A percentile compares a stretch with the other conserved stretches of the same genome.
Conservation (phyloP, 2,797 vertebrate species). For the Moxostoma hubbsi region DNA sequence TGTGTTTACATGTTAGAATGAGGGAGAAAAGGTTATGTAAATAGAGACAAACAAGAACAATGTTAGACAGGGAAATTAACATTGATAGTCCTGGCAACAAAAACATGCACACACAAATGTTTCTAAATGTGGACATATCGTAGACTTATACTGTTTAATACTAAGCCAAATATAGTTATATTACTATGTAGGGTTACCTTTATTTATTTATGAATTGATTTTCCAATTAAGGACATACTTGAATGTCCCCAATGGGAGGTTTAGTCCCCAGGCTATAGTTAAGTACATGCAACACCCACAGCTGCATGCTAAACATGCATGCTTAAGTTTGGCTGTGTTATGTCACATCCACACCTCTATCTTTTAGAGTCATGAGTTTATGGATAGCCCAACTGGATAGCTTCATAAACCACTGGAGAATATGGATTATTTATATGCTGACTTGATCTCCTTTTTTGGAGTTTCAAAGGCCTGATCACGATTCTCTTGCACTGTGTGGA, state of each 20-base stretch:
- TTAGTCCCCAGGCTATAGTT: too few species aligned
- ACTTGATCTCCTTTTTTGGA: too few species aligned
- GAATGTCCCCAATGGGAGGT: too few species aligned
- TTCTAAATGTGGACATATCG: not conserved
- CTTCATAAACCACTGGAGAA: too few species aligned
- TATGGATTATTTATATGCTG: too few species aligned
- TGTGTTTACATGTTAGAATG: not conserved
- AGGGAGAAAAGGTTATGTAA: not conserved
- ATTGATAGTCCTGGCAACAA: not conserved
- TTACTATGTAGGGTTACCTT: too few species aligned
- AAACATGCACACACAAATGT: not conserved
- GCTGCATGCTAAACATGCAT: not conserved
- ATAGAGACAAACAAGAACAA: not conserved
- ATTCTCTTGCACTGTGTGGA: too few species aligned
- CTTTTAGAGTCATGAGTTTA: too few species aligned
- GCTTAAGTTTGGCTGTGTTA: not conserved
- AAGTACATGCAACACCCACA: not conserved
- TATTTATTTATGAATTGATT: too few species aligned
- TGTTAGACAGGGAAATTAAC: constrained; percentile 2
- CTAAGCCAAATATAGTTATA: not conserved
- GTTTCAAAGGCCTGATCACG: too few species aligned
- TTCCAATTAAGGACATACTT: too few species aligned
- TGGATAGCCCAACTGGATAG: too few species aligned
- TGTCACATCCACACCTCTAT: not conserved
- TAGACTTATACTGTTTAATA: not conserved